phyloP scores from a whole-genome alignment of 2,888 invertebrate species.

The Malacosoma neustria region DNA sequence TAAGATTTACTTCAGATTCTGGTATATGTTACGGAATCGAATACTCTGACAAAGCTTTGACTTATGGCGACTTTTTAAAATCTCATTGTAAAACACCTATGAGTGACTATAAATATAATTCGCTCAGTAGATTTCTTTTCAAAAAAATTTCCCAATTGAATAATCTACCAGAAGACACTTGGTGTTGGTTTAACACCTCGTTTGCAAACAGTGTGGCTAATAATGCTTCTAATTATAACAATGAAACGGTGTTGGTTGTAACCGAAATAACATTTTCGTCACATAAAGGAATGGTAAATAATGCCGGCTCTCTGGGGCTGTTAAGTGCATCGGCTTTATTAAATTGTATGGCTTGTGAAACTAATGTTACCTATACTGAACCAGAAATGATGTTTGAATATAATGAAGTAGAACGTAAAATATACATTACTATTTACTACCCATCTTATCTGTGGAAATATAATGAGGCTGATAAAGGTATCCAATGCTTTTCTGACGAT shows the following conservation, averaged over 20 bases:
- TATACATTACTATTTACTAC: conserved; percentile 71
- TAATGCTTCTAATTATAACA: not conserved
- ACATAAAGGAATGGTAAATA: conserved; percentile 37
- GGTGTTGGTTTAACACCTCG: conserved; percentile 48
- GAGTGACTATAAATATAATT: conserved; percentile 22
- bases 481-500: conserved; percentile 77
- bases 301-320: conserved; percentile 33
- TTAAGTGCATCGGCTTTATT: conserved; percentile 24
- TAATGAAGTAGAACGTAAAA: conserved; percentile 28
- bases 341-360: conserved; percentile 56
- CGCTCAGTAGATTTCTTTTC: conserved; percentile 41
- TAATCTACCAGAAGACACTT: conserved; percentile 25
- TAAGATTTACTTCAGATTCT: conserved; percentile 42
- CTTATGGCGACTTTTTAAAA: conserved; percentile 33
- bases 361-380: conserved; percentile 32
- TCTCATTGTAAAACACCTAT: conserved; percentile 41
- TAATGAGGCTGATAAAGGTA: conserved; percentile 51
- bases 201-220: not conserved
- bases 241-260: not conserved
- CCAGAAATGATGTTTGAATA: conserved; percentile 51
- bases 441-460: conserved; percentile 71
- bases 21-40: conserved; percentile 53
- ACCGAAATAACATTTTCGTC: conserved; percentile 1
- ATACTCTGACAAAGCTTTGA: conserved; percentile 27
- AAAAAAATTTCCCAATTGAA: conserved; percentile 39